Conservation (phyloP, 2,113 vertebrate species). For the Sakesphorus luctuosus region DNA sequence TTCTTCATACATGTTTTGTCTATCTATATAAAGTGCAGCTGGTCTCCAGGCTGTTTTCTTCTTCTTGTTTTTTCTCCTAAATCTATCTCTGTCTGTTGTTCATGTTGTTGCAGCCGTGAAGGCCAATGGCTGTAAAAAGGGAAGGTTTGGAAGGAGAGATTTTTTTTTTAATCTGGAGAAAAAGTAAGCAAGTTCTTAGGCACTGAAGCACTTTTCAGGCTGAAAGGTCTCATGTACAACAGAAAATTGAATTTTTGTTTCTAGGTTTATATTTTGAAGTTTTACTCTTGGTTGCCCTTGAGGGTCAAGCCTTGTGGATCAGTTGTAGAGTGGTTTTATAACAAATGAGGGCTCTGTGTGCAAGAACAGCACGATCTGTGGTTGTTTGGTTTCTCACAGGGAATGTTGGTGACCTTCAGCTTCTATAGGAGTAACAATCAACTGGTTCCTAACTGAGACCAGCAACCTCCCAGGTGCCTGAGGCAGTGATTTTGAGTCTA, state of each 20-base stretch:
- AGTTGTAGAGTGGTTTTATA: background rate
- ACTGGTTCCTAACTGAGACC: background rate
- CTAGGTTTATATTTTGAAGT: background rate
- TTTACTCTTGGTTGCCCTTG: background rate
- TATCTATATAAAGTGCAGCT: background rate
- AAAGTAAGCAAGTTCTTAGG: background rate
- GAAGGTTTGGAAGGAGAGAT: background rate
- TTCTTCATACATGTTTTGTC: slow-evolving; percentile 3
- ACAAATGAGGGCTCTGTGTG: background rate
- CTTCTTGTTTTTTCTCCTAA: background rate
- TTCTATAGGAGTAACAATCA: background rate
- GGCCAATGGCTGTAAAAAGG: background rate
- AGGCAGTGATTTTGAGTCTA: background rate
- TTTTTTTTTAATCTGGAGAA: slow-evolving; percentile 4
- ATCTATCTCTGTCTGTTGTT: background rate
- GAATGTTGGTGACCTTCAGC: background rate
- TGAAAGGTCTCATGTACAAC: background rate
- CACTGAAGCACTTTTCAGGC: background rate
- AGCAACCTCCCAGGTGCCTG: background rate
- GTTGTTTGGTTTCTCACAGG: background rate
- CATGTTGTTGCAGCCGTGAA: background rate
- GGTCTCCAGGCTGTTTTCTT: background rate
- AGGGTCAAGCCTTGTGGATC: background rate
- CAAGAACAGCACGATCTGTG: background rate
- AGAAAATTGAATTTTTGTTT: slow-evolving; percentile 1